Evolutionary conservation across 2,797 vertebrate genomes (phyloP), one percentile per base, ranked within the genome.

Genomic region (Gouania willdenowi): DNA sequence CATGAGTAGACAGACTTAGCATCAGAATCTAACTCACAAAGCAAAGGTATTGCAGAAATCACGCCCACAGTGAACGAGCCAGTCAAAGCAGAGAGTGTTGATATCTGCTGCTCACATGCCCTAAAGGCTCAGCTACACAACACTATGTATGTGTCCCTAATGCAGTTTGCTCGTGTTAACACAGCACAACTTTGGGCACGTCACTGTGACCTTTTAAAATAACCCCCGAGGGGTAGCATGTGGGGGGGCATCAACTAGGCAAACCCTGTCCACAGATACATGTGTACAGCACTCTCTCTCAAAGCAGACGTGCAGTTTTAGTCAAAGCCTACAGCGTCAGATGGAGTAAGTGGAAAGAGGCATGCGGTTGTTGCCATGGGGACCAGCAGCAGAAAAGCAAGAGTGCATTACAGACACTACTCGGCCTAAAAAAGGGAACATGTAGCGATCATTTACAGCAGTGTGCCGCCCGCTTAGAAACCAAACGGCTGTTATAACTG

Each of bases 351-450:
- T 47, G 43, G 54, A 66, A 45, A 61, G 43, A 62, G 42, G 36
- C 55, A 64, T 37, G 60, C 18, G 43, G 64, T 42, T 35, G 86
- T 90, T 89, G 52, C 84, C 67, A 86, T 84, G 85, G 84, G 71
- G 74, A 89, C 72, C 50, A 68, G 48, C 50, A 68, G 48, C 47
- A 68, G 75, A 67, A 71, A 75, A 38, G 53, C 38, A 56, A n/a
- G 49, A 58, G 65, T 76, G 70, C 52, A 74, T 69, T 46, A 63
- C 58, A 62, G 67, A 65, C 56, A 79, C 79, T 58, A 60, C 46
- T 73, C 48, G 12, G 35, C 52, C 66, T 79, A 53, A 39, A 71
- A 69, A 72, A 64, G 50, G 50, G 59, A 67, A 62, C 41, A 46
- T 66, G 38, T 46, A 44, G 49, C 21, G n/a, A 60, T 65, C 41